A percentile compares a stretch with the other conserved stretches of the same genome.
Evolutionary conservation across 2,888 invertebrate species (phyloP).

Genomic region (Drosophila birchii): DNA sequence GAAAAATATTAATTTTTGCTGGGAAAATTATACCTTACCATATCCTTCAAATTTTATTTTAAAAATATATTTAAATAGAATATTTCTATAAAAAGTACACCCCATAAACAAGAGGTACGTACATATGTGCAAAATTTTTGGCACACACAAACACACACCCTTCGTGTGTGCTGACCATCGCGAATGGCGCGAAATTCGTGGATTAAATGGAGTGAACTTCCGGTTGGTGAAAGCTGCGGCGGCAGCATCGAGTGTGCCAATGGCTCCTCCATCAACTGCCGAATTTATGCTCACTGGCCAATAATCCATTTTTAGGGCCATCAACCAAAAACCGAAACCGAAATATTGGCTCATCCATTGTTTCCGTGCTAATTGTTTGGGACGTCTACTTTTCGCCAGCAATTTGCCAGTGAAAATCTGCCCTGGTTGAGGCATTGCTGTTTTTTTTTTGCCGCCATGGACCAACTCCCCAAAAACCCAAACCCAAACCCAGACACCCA

Average conservation of each 20-base stretch:
- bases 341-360: conserved; percentile 83
- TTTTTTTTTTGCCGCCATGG: not conserved
- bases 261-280: conserved; percentile 55
- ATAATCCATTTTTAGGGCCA: conserved; percentile 85
- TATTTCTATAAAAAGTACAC: no score
- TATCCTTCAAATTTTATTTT: not conserved
- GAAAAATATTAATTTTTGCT: not conserved
- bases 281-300: conserved; percentile 83
- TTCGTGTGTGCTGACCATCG: conserved; percentile 53
- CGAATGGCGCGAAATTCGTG: conserved; percentile 80
- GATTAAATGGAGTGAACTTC: conserved; percentile 82
- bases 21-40: not conserved
- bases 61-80: not conserved
- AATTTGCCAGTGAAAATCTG: conserved; percentile 58
- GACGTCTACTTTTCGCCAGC: conserved; percentile 51
- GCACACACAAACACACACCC: conserved; percentile 14
- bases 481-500: conserved; percentile 8
- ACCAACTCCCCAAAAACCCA: conserved; percentile 12
- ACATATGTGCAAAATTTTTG: not conserved
- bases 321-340: conserved; percentile 74
- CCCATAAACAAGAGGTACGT: conserved; percentile 1
- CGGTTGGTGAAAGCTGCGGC: conserved; percentile 71
- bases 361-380: conserved; percentile 85
- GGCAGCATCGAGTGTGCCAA: conserved; percentile 47
- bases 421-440: not conserved